Percentiles rank a stretch among this genome's conserved stretches.
phyloP scores from a whole-genome alignment of 2,888 invertebrate species.

The Macrosoma leucophasiata region DNA sequence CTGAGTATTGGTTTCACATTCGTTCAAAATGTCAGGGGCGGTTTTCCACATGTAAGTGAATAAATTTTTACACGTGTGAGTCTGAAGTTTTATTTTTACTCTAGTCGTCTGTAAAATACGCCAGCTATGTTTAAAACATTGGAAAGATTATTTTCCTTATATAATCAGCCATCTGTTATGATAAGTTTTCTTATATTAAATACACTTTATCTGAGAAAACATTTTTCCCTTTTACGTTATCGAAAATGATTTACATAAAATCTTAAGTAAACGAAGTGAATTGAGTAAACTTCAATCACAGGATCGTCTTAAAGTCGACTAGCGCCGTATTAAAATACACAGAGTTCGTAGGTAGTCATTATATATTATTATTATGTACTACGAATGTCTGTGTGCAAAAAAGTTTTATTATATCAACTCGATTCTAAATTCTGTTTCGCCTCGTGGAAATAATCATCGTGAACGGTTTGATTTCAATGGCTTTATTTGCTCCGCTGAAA shows the following conservation, averaged over 20 bases:
- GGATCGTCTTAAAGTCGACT: slow-evolving; percentile 37
- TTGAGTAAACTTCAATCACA: slow-evolving; percentile 59
- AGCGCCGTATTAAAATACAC: slow-evolving; percentile 20
- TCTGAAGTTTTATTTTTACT: slow-evolving; percentile 18
- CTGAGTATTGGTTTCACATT: too few relatives aligned
- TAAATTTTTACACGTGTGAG: too few relatives aligned
- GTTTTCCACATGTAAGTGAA: too few relatives aligned
- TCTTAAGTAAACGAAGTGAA: slow-evolving; percentile 52
- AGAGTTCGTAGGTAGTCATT: too few relatives aligned
- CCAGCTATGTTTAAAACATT: too few relatives aligned
- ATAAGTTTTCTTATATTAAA: slow-evolving; percentile 2
- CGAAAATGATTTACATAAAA: slow-evolving; percentile 55
- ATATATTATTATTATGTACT: too few relatives aligned
- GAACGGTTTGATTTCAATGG: slow-evolving; percentile 27
- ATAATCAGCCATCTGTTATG: slow-evolving; percentile 1
- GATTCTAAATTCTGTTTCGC: slow-evolving; percentile 17
- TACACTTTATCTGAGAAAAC: slow-evolving; percentile 31
- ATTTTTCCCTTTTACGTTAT: slow-evolving; percentile 32
- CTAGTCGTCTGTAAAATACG: too few relatives aligned
- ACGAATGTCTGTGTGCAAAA: too few relatives aligned
- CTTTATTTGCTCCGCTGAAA: slow-evolving; percentile 35
- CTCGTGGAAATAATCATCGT: slow-evolving; percentile 21
- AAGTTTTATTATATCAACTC: too few relatives aligned
- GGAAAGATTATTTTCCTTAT: too few relatives aligned
- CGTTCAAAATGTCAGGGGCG: too few relatives aligned